Percentiles rank a stretch among this genome's conserved stretches.
These are phyloP conservation scores for Diplazon laetatorius DNA, from an alignment of 2,888 invertebrate genomes.

Conservation along the genomic window DNA sequence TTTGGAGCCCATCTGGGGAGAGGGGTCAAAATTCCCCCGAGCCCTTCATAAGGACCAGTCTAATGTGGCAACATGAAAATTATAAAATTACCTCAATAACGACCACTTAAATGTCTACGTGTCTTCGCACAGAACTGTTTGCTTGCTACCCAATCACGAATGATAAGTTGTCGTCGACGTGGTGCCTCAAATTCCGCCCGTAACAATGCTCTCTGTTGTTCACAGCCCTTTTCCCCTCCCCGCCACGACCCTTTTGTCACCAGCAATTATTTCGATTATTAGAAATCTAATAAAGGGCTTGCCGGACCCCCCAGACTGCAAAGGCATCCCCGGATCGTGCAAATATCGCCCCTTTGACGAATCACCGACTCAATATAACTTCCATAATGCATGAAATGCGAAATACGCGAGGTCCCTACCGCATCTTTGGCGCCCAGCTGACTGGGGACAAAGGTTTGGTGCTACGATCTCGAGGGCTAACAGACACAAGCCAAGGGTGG, in stretches of 20 bases:
- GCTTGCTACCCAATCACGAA: not conserved
- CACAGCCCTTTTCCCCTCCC: not conserved
- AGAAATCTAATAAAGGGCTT: constrained; percentile 79
- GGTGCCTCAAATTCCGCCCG: constrained; percentile 1
- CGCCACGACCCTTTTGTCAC: constrained; percentile 69
- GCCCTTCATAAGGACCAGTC: too few relatives aligned
- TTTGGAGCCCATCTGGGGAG: too few relatives aligned
- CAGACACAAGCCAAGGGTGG: constrained; percentile 48
- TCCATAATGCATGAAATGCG: constrained; percentile 56
- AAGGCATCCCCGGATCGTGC: constrained; percentile 21
- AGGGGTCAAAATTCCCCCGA: too few relatives aligned
- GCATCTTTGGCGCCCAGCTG: not conserved
- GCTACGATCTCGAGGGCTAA: constrained; percentile 8
- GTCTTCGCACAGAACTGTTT: not conserved
- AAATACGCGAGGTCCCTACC: constrained; percentile 14
- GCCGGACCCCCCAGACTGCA: constrained; percentile 16
- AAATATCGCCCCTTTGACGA: constrained; percentile 60
- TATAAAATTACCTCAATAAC: too few relatives aligned
- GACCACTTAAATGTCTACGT: too few relatives aligned
- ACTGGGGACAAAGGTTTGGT: constrained; percentile 35
- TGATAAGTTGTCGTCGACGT: not conserved
- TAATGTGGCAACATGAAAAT: too few relatives aligned
- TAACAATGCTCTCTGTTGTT: not conserved
- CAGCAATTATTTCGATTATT: constrained; percentile 80
- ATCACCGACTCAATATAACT: constrained; percentile 50